Conservation (phyloP, 1,140 invertebrate genomes). For the Caenorhabditis inopinata region DNA sequence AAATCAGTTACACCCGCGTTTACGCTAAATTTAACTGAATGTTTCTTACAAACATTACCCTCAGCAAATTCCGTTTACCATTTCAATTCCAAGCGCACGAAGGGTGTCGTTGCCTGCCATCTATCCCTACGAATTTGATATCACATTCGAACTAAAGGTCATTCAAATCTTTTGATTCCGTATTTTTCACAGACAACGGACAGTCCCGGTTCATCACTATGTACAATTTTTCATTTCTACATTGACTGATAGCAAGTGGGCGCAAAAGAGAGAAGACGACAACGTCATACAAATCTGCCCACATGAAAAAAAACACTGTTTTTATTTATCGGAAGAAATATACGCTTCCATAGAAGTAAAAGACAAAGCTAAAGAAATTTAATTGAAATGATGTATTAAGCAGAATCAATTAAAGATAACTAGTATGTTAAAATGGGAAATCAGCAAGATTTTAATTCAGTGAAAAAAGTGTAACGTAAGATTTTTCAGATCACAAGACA, state of each 20-base stretch:
- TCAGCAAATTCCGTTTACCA: neutral
- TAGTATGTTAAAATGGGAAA: no score
- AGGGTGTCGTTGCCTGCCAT: neutral
- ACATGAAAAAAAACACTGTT: constrained; percentile 1
- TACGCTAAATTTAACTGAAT: neutral
- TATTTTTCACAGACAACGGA: neutral
- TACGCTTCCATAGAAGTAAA: no score
- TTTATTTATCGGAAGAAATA: constrained; percentile 15
- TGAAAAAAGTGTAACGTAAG: no score
- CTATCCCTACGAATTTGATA: constrained; percentile 10
- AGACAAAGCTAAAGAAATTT: no score
- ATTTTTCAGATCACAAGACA: no score
- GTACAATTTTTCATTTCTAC: constrained; percentile 11
- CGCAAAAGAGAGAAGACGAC: neutral
- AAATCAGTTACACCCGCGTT: neutral
- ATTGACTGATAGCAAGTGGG: neutral
- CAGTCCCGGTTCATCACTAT: neutral
- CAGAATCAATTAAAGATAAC: no score
- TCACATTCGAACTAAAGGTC: constrained; percentile 22
- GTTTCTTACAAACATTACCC: neutral
- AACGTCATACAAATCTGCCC: neutral
- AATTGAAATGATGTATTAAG: no score
- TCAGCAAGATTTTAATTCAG: no score
- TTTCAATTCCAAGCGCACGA: constrained; percentile 5
- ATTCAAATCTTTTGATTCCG: neutral